Evolutionary conservation across 2,888 invertebrate genomes (phyloP).

Genomic region (Auanema sp.): DNA sequence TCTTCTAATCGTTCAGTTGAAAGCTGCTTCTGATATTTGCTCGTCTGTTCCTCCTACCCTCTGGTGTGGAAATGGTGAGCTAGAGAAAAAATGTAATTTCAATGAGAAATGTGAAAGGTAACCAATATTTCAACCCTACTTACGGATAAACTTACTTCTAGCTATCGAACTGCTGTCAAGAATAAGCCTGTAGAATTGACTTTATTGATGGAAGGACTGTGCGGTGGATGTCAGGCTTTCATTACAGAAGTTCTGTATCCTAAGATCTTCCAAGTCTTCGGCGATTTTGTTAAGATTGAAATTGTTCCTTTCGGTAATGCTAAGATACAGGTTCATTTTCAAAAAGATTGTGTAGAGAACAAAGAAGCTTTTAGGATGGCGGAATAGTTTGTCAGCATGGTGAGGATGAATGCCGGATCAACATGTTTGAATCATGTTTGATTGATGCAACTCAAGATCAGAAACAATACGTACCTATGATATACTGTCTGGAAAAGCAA

Average conservation of each 20-base stretch:
- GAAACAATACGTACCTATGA: conserved; percentile 39
- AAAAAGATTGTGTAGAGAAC: not conserved
- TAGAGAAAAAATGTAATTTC: conserved; percentile 46
- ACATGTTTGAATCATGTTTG: conserved; percentile 53
- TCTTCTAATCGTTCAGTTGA: too few relatives aligned
- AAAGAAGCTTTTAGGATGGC: conserved; percentile 31
- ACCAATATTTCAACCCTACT: not conserved
- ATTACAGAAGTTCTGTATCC: conserved; percentile 46
- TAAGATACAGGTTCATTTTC: conserved; percentile 27
- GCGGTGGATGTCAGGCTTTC: conserved; percentile 56
- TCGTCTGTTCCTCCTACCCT: conserved; percentile 40
- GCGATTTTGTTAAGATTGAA: conserved; percentile 53
- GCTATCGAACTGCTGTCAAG: conserved; percentile 28
- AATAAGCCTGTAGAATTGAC: conserved; percentile 49
- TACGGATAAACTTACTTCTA: conserved; percentile 6
- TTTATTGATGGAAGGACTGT: conserved; percentile 48
- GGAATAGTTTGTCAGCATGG: conserved; percentile 58
- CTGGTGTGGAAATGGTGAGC: conserved; percentile 43
- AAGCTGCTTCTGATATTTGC: conserved; percentile 16
- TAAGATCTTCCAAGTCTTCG: conserved; percentile 45
- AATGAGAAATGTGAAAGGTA: conserved; percentile 33
- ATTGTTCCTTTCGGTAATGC: conserved; percentile 62
- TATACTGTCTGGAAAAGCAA: conserved; percentile 48
- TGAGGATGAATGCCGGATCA: conserved; percentile 54
- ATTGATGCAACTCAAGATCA: conserved; percentile 46